phyloP scores from a whole-genome alignment of 2,888 invertebrate genomes.

The Lacanobia oleracea region DNA sequence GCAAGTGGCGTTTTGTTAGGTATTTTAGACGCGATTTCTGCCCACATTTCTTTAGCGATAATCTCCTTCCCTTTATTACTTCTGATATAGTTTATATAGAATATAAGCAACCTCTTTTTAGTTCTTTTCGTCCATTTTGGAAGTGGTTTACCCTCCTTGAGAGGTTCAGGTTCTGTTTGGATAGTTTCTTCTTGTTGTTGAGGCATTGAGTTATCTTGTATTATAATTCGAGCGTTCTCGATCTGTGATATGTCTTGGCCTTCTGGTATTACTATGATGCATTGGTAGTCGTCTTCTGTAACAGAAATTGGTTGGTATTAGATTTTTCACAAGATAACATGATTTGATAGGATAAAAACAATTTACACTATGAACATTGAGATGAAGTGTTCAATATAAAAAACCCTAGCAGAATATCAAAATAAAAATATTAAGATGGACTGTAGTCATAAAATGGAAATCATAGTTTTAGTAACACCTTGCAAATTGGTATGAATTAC shows the following conservation, averaged over 20 bases:
- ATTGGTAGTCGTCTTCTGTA: constrained; percentile 87
- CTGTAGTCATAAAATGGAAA: too few species aligned
- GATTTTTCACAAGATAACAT: background rate
- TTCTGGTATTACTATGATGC: constrained; percentile 87
- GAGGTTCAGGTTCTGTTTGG: constrained; percentile 44
- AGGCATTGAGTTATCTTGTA: constrained; percentile 56
- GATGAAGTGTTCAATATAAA: background rate
- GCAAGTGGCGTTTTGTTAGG: constrained; percentile 73
- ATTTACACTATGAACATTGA: background rate
- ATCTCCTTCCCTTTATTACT: constrained; percentile 77
- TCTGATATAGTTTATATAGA: constrained; percentile 81
- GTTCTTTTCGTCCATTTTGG: constrained; percentile 79
- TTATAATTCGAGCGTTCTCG: constrained; percentile 73
- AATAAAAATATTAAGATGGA: too few species aligned
- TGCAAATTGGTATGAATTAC: too few species aligned
- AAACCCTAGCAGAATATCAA: too few species aligned
- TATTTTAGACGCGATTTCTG: constrained; percentile 77
- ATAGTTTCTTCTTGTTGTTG: constrained; percentile 51
- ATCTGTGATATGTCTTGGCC: constrained; percentile 76
- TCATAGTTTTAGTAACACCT: too few species aligned
- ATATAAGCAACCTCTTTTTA: constrained; percentile 78
- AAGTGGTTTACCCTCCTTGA: constrained; percentile 51
- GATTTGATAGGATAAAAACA: background rate
- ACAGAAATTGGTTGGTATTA: constrained; percentile 37
- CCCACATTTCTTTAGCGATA: constrained; percentile 80